Evolutionary conservation across 2,113 vertebrate genomes (phyloP).

Genomic region (Coturnix japonica): DNA sequence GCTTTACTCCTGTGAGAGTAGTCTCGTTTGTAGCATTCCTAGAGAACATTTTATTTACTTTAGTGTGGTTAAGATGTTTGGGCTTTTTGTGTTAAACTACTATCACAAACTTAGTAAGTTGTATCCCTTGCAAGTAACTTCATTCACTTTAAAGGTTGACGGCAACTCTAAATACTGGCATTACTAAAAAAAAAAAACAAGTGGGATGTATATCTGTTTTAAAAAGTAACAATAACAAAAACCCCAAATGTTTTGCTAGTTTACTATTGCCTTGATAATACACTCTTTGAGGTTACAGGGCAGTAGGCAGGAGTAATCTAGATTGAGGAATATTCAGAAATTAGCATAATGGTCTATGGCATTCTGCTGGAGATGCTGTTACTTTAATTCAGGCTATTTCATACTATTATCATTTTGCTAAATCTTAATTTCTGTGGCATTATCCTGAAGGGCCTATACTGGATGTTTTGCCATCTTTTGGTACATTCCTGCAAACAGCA

Average conservation of each 20-base stretch:
- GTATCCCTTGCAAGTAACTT: neutral
- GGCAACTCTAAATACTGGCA: neutral
- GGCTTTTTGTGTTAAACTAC: neutral
- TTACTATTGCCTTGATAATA: neutral
- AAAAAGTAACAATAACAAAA: neutral
- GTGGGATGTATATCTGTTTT: neutral
- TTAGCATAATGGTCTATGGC: neutral
- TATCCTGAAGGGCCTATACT: neutral
- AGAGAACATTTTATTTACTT: neutral
- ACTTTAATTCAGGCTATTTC: neutral
- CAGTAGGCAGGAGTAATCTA: neutral
- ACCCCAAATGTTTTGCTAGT: neutral
- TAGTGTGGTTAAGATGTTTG: neutral
- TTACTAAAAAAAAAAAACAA: neutral
- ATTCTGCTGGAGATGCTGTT: neutral
- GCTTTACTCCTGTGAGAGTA: neutral
- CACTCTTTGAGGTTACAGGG: neutral
- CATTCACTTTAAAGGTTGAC: neutral
- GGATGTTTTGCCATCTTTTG: neutral
- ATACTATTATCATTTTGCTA: neutral
- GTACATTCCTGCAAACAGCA: neutral
- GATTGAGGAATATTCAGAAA: neutral
- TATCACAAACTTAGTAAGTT: neutral
- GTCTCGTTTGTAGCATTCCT: neutral
- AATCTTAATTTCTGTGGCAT: neutral